Evolutionary conservation across 2,797 vertebrate species (phyloP).

Genomic region (Danio aesculapii): DNA sequence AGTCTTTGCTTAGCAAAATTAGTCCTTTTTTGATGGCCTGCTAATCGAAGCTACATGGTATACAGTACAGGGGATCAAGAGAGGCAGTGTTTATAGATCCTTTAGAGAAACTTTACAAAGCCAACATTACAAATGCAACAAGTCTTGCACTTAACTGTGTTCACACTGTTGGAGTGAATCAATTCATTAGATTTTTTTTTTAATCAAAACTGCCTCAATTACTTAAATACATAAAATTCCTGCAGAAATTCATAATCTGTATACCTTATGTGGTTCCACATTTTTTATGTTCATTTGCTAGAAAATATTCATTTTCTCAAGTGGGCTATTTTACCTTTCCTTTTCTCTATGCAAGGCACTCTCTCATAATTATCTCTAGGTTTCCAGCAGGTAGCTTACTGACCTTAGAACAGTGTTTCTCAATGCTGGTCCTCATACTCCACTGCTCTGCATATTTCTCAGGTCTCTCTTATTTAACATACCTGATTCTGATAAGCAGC

Average conservation of each 20-base stretch:
- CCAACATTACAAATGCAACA: background rate
- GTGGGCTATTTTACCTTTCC: too few species aligned
- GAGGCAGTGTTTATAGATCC: too few species aligned
- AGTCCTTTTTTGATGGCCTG: too few species aligned
- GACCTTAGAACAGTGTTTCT: background rate
- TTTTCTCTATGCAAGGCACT: background rate
- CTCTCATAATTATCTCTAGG: slow-evolving; percentile 9
- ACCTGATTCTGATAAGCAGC: too few species aligned
- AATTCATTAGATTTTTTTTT: too few species aligned
- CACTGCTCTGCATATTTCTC: slow-evolving; percentile 13
- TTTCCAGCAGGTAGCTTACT: background rate
- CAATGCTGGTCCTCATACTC: slow-evolving; percentile 19
- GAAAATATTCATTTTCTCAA: background rate
- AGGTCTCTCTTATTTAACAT: background rate
- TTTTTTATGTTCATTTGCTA: background rate
- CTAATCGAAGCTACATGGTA: too few species aligned
- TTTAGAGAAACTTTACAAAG: slow-evolving; percentile 47
- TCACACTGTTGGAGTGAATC: background rate
- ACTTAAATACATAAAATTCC: background rate
- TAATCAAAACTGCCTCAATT: too few species aligned
- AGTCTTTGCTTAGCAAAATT: too few species aligned
- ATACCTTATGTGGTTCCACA: background rate
- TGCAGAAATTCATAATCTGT: background rate
- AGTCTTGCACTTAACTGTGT: slow-evolving; percentile 8
- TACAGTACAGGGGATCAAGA: too few species aligned